These are phyloP conservation scores for Cyanistes caeruleus DNA, from an alignment of 2,113 vertebrate species.

Conservation along the genomic window DNA sequence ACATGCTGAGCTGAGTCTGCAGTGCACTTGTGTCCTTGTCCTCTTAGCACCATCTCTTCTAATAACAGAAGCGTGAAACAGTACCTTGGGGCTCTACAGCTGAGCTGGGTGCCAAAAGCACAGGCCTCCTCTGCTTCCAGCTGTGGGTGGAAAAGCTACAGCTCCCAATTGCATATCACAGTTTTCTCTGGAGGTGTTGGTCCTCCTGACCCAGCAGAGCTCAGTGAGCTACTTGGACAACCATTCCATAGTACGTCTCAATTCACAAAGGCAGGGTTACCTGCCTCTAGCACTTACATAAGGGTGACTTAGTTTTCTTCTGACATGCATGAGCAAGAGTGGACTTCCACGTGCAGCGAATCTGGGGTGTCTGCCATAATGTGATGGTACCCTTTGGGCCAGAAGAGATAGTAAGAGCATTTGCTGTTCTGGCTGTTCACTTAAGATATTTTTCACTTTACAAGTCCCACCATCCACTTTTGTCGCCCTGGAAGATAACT, in stretches of 20 bases:
- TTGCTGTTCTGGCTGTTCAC: background rate
- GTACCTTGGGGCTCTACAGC: background rate
- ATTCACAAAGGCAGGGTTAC: background rate
- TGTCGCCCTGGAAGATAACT: background rate
- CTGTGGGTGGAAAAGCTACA: background rate
- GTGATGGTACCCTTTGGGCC: background rate
- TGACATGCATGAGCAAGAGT: background rate
- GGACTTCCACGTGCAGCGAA: background rate
- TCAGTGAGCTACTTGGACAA: background rate
- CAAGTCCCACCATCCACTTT: background rate
- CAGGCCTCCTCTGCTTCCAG: background rate
- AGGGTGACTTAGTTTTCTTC: background rate
- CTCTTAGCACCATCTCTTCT: background rate
- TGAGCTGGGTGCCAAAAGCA: background rate
- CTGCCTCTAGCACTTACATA: background rate
- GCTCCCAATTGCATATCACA: background rate
- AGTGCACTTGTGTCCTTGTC: background rate
- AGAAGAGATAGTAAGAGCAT: background rate
- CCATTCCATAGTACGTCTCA: background rate
- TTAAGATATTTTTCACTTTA: background rate
- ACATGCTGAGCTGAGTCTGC: background rate
- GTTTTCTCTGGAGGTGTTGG: background rate
- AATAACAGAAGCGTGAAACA: accelerated
- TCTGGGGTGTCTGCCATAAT: background rate
- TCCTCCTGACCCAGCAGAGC: background rate